Conservation (phyloP, 2,888 invertebrate genomes). For the Pollenia amentaria region DNA sequence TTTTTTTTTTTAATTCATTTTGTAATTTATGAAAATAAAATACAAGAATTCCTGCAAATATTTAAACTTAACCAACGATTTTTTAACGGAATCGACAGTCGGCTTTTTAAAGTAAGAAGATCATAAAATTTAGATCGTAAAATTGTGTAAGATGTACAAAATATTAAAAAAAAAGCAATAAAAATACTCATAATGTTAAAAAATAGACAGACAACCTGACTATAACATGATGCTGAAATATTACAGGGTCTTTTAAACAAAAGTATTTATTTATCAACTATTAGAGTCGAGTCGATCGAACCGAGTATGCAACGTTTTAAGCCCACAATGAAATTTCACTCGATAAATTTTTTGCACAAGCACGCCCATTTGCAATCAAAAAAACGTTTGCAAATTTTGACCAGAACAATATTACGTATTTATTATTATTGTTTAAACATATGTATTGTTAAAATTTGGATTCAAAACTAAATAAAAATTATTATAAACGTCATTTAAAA, state of each 20-base stretch:
- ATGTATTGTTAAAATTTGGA: no score
- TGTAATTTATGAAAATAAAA: neutral
- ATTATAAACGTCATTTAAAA: no score
- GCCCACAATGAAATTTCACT: no score
- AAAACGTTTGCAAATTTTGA: no score
- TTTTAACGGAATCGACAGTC: constrained; percentile 59
- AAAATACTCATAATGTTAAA: constrained; percentile 25
- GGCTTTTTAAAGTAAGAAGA: constrained; percentile 61
- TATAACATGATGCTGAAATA: constrained; percentile 25
- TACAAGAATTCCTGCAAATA: neutral
- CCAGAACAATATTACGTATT: no score
- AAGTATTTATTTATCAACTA: no score
- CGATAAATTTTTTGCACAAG: no score
- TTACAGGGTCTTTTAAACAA: neutral
- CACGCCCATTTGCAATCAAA: no score
- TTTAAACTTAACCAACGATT: constrained; percentile 41
- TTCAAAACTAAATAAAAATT: no score
- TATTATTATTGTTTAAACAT: no score
- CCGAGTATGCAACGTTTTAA: no score
- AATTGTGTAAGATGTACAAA: constrained; percentile 44
- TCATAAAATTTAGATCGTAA: constrained; percentile 71
- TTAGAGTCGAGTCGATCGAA: no score
- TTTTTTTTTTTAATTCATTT: neutral
- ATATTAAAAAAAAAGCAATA: neutral
- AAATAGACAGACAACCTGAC: neutral